Percentiles rank a stretch among this genome's conserved stretches.
Conservation (phyloP, 2,113 vertebrate genomes). For the Typhlomys cinereus region DNA sequence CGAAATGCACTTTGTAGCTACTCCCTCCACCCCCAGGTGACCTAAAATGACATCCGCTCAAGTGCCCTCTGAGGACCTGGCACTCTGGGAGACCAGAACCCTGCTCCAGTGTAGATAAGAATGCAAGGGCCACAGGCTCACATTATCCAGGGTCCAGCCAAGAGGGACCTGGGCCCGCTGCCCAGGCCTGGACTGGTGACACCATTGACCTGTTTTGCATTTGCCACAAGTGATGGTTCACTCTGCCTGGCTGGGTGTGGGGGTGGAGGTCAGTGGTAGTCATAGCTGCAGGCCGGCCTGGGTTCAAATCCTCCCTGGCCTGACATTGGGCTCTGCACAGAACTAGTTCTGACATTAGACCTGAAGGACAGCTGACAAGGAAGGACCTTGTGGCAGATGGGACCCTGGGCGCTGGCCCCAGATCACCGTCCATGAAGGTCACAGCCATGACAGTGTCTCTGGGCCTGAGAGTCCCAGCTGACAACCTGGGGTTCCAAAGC, state of each 20-base stretch:
- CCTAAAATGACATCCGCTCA: fast-evolving
- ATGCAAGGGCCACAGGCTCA: too few species aligned
- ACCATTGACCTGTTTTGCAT: neutral
- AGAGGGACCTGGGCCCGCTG: neutral
- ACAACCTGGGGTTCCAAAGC: too few species aligned
- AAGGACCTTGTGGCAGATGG: neutral
- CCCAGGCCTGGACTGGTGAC: neutral
- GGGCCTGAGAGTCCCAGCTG: too few species aligned
- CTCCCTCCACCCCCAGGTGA: too few species aligned
- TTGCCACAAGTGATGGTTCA: neutral
- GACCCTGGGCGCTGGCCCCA: fast-evolving
- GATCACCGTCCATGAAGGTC: neutral
- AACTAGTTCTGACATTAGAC: neutral
- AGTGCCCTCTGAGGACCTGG: neutral
- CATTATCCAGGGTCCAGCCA: too few species aligned
- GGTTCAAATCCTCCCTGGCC: neutral
- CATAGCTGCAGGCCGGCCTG: neutral
- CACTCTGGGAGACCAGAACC: fast-evolving
- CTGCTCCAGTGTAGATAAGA: too few species aligned
- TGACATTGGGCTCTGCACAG: neutral
- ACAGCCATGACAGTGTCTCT: too few species aligned
- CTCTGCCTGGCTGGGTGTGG: neutral
- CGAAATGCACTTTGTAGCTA: too few species aligned
- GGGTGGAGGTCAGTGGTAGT: neutral
- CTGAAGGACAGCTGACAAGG: neutral